A percentile compares a stretch with the other conserved stretches of the same genome.
These are phyloP conservation scores for Carduelis carduelis DNA, from an alignment of 2,797 vertebrate genomes.

Conservation along the genomic window DNA sequence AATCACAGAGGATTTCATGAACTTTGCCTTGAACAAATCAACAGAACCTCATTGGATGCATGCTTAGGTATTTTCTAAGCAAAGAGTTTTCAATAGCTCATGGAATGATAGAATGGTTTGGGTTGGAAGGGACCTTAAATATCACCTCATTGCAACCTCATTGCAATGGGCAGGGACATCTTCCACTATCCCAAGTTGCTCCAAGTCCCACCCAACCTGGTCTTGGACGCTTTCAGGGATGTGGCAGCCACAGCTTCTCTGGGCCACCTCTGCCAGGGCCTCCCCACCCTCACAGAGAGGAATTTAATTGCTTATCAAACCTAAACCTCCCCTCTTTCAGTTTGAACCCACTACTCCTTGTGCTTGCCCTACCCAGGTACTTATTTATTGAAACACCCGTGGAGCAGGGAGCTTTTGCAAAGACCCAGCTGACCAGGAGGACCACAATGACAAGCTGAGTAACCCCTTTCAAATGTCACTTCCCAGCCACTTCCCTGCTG, in stretches of 20 bases:
- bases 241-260: background rate
- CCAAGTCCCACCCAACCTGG: background rate
- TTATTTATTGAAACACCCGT: slow-evolving; percentile 19
- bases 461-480: background rate
- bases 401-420: slow-evolving; percentile 26
- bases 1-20: slow-evolving; percentile 1
- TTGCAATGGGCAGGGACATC: background rate
- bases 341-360: background rate
- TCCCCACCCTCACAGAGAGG: accelerated
- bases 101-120: background rate
- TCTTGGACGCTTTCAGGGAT: background rate
- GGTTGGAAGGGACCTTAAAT: background rate
- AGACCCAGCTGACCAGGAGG: background rate
- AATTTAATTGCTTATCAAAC: accelerated
- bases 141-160: background rate
- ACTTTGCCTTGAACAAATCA: slow-evolving; percentile 41
- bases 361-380: background rate
- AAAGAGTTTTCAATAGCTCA: background rate
- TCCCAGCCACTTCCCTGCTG: background rate
- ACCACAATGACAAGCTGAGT: background rate
- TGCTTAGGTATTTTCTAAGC: background rate
- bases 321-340: background rate
- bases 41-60: background rate
- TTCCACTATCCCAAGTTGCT: background rate
- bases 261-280: accelerated